A percentile compares a stretch with the other conserved stretches of the same genome.
Conservation (phyloP, 2,113 vertebrate genomes). For the Prochilodus magdalenae region DNA sequence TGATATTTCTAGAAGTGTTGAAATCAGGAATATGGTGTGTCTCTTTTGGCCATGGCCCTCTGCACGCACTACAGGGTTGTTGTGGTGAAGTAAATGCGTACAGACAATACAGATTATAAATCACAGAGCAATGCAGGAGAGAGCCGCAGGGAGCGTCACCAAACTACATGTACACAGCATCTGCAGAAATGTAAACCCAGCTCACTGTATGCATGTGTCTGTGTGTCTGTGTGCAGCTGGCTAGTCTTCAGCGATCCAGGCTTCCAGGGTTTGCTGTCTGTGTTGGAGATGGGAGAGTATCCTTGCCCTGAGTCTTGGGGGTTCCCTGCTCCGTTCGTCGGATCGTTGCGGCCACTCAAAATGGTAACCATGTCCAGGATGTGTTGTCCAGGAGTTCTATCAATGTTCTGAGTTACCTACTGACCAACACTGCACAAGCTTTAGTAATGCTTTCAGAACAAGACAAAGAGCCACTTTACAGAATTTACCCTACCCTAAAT, state of each 20-base stretch:
- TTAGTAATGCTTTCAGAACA: background rate
- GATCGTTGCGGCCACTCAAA: constrained; percentile 89
- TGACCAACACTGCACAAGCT: background rate
- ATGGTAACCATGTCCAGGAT: constrained; percentile 78
- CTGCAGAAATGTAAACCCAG: no score
- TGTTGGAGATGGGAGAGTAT: constrained; percentile 90
- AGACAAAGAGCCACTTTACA: no score
- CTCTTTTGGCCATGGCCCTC: background rate
- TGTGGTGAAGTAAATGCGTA: background rate
- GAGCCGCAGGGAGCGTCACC: no score
- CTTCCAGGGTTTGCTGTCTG: constrained; percentile 83
- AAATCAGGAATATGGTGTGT: background rate
- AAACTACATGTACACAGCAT: no score
- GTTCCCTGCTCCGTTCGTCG: constrained; percentile 85
- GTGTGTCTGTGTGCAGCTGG: constrained; percentile 80
- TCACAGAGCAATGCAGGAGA: background rate
- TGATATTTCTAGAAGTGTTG: background rate
- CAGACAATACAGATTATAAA: no score
- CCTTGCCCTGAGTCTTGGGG: constrained; percentile 88
- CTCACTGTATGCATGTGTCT: constrained; percentile 19
- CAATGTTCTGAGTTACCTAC: background rate
- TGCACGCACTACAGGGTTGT: background rate
- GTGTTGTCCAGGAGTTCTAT: background rate
- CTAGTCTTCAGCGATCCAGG: constrained; percentile 90
- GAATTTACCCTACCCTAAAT: no score